Conservation (phyloP, 2,888 invertebrate species). For the Frankliniella fusca region DNA sequence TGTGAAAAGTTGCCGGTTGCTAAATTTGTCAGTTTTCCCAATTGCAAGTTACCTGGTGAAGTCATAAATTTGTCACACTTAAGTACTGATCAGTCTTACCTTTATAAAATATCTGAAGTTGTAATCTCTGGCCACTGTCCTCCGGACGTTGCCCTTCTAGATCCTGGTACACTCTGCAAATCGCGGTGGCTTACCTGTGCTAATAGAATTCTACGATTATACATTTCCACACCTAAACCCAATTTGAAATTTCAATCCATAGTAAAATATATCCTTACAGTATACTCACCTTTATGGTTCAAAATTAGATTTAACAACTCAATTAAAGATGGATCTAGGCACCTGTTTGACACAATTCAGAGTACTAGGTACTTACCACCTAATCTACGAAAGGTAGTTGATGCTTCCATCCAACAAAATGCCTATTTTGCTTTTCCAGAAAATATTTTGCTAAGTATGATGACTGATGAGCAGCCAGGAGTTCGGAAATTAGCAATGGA, state of each 20-base stretch:
- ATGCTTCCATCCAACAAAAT: conserved; percentile 6
- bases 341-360: background rate
- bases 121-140: conserved; percentile 6
- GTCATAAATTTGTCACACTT: too few species aligned
- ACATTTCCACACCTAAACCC: background rate
- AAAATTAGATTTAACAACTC: background rate
- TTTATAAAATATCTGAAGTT: conserved; percentile 3
- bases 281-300: background rate
- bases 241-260: background rate
- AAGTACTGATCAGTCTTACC: background rate
- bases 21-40: too few species aligned
- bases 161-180: background rate
- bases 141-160: background rate
- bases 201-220: background rate
- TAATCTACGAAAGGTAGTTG: conserved; percentile 5
- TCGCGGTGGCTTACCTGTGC: background rate
- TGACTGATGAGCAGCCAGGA: background rate
- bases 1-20: too few species aligned
- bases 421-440: conserved; percentile 13
- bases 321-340: background rate
- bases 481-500: background rate
- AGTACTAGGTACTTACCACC: background rate
- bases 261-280: background rate
- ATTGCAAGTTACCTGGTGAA: too few species aligned
- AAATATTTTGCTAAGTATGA: conserved; percentile 5